Evolutionary conservation across 2,797 vertebrate genomes (phyloP).

Genomic region (Pseudocheirus occidentalis): DNA sequence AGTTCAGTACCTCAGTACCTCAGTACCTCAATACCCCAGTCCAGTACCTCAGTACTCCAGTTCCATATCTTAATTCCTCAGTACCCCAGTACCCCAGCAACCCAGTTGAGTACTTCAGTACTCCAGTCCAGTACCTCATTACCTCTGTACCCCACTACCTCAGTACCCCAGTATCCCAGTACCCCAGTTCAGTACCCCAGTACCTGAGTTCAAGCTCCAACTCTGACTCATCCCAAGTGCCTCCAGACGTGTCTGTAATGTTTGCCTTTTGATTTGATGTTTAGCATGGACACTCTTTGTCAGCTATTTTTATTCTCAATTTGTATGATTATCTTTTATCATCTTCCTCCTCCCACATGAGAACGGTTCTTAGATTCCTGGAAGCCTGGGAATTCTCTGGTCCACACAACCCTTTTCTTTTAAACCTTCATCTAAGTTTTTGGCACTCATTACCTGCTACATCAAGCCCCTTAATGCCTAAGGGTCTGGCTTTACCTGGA

Average conservation of each 20-base stretch:
- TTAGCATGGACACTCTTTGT: neutral
- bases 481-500: constrained; percentile 47
- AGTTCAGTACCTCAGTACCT: too few species aligned
- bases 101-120: too few species aligned
- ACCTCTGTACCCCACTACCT: too few species aligned
- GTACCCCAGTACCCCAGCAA: too few species aligned
- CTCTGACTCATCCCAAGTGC: neutral
- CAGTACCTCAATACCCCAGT: too few species aligned
- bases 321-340: neutral
- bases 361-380: neutral
- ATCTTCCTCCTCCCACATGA: neutral
- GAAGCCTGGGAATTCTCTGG: constrained; percentile 49
- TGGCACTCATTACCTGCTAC: constrained; percentile 5
- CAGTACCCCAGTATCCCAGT: too few species aligned
- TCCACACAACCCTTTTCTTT: constrained; percentile 4
- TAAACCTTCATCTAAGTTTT: constrained; percentile 51
- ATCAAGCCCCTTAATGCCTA: constrained; percentile 29
- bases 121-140: too few species aligned
- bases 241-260: neutral
- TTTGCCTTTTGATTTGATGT: neutral
- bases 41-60: too few species aligned
- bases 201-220: neutral
- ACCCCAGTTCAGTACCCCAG: too few species aligned
- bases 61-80: too few species aligned
- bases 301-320: constrained; percentile 15